Evolutionary conservation across 2,113 vertebrate species (phyloP).

Genomic region (Pangasianodon gigas): DNA sequence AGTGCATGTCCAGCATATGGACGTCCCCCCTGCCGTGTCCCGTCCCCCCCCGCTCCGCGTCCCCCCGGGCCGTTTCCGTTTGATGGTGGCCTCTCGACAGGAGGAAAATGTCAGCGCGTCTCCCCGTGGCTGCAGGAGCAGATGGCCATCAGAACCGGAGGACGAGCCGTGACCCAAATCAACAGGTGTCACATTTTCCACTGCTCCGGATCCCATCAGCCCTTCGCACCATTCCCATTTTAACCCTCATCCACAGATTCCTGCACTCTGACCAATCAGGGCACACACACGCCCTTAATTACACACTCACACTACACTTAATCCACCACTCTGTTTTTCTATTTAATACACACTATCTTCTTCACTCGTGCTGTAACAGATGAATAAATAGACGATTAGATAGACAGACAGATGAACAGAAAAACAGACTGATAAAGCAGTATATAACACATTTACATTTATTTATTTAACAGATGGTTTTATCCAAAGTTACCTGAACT

Average conservation of each 20-base stretch:
- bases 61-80: constrained; percentile 20
- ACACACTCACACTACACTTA: neutral
- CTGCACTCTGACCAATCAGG: neutral
- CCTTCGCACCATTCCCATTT: neutral
- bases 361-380: neutral
- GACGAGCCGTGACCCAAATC: constrained; percentile 34
- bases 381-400: neutral
- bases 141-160: constrained; percentile 38
- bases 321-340: neutral
- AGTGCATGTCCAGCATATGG: constrained; percentile 32
- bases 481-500: neutral
- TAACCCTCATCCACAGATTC: neutral
- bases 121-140: constrained; percentile 20
- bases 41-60: neutral
- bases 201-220: neutral
- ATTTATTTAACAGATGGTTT: too few relatives aligned
- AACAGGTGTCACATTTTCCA: constrained; percentile 23
- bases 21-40: neutral
- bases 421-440: too few relatives aligned
- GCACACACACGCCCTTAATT: neutral
- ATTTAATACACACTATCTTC: neutral
- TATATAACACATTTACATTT: too few relatives aligned
- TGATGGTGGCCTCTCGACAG: constrained; percentile 31
- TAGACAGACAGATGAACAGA: too few relatives aligned
- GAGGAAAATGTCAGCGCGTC: constrained; percentile 29